Evolutionary conservation across 2,888 invertebrate species (phyloP).

Genomic region (Microctonus brassicae): DNA sequence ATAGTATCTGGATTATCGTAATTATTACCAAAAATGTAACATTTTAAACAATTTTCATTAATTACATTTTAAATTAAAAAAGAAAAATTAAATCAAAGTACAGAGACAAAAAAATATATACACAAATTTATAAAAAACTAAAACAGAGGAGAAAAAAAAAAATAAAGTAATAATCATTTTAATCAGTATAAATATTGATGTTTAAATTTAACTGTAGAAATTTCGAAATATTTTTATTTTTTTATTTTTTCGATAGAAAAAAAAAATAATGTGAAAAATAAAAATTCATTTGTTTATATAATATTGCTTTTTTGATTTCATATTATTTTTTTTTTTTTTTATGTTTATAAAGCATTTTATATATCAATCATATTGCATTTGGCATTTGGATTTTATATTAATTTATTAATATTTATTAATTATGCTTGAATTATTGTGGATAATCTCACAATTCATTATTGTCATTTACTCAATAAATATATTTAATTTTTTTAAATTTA

Average conservation of each 20-base stretch:
- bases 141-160: neutral
- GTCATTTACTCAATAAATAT: neutral
- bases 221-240: neutral
- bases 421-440: constrained; percentile 22
- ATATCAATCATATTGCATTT: constrained; percentile 24
- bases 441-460: constrained; percentile 13
- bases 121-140: neutral
- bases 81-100: neutral
- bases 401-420: constrained; percentile 5
- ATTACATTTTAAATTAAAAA: constrained; percentile 1
- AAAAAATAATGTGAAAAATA: neutral
- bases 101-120: neutral
- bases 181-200: constrained; percentile 4
- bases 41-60: constrained; percentile 21
- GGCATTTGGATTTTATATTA: neutral
- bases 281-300: neutral
- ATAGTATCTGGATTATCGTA: constrained; percentile 50
- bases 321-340: constrained; percentile 5
- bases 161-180: constrained; percentile 3
- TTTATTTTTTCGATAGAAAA: neutral
- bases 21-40: constrained; percentile 44
- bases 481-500: neutral
- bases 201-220: constrained; percentile 20
- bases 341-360: neutral
- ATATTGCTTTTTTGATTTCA: constrained; percentile 1